Base-by-base conservation (phyloP, 2,797 vertebrate genomes). In the Dipus sagitta region DNA sequence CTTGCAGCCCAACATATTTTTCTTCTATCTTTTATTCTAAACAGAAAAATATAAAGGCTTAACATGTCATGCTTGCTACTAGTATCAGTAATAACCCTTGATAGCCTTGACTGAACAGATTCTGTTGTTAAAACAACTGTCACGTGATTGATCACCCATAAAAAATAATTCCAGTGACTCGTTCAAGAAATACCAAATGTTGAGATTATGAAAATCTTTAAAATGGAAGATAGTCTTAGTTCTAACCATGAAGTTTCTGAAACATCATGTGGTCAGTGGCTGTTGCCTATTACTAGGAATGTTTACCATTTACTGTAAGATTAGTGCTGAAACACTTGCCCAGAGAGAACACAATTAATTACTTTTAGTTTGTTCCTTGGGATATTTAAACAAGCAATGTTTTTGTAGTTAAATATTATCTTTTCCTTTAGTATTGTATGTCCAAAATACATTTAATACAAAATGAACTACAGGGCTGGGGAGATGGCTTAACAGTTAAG, bases 311-410 rank as follows among this genome's bases (percentile, higher is more conserved):
- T 58, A 58, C 13, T 58, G 13, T 14, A 30, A 83, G 17, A 70
- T 58, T 21, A n/a, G 6, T n/a, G 18, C 2, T 42, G 64, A 93
- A 90, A 15, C 52, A 14, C 17, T 93, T 65, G 91, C 38, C 78
- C 75, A 82, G 32, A 82, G 20, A 92, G 21, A 86, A 74, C 6
- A 79, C 62, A 68, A 86, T 30, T 94, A 26, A 72, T 38, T 64
- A 3, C 21, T 80, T 91, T 87, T 28, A 70, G 14, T 74, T 42
- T 91, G 9, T 34, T 80, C 81, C 26, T 86, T 42, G 26, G 11
- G 7, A 81, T 77, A 79, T 17, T 92, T 88, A 87, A 67, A 68
- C 14, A 58, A 58, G 14, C 54, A 78, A 6, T 32, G 7, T 75
- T 30, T 75, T 83, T 62, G 38, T 83, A 70, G 84, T 21, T 70